Evolutionary conservation across 2,797 vertebrate species (phyloP).

Genomic region (Typhlichthys subterraneus): DNA sequence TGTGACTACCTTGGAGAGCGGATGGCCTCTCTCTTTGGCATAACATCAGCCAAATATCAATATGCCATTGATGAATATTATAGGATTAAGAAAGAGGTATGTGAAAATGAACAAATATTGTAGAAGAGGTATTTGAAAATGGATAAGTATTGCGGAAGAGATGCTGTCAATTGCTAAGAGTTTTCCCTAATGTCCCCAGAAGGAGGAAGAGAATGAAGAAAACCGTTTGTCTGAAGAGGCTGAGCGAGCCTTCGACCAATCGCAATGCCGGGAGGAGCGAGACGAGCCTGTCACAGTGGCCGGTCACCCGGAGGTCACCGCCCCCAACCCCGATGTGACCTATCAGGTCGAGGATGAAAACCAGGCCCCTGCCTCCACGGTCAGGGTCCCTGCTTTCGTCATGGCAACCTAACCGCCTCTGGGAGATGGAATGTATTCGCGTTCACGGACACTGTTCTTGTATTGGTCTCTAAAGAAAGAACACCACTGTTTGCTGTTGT

Average conservation of each 20-base stretch:
- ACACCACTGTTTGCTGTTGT: constrained; percentile 27
- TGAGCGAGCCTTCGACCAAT: constrained; percentile 81
- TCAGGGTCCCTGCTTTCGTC: constrained; percentile 77
- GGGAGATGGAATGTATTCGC: background rate
- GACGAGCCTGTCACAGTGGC: constrained; percentile 53
- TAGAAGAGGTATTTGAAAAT: constrained; percentile 64
- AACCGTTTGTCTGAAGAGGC: constrained; percentile 89
- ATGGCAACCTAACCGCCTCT: constrained; percentile 76
- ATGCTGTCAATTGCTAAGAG: background rate
- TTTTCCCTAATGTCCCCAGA: constrained; percentile 64
- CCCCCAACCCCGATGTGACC: constrained; percentile 77
- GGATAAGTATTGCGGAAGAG: too few relatives aligned
- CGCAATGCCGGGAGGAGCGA: constrained; percentile 68
- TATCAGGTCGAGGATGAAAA: constrained; percentile 83
- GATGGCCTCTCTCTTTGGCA: constrained; percentile 93
- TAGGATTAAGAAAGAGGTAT: constrained; percentile 93
- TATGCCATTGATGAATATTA: constrained; percentile 98
- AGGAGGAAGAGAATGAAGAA: constrained; percentile 89
- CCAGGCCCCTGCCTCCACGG: constrained; percentile 57
- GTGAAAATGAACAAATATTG: constrained; percentile 24
- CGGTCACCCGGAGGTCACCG: constrained; percentile 69
- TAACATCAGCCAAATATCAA: constrained; percentile 96
- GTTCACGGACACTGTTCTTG: constrained; percentile 22
- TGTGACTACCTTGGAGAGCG: constrained; percentile 97
- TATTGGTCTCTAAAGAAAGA: constrained; percentile 10